Conservation (phyloP, 2,797 vertebrate genomes). For the Knipowitschia caucasica region DNA sequence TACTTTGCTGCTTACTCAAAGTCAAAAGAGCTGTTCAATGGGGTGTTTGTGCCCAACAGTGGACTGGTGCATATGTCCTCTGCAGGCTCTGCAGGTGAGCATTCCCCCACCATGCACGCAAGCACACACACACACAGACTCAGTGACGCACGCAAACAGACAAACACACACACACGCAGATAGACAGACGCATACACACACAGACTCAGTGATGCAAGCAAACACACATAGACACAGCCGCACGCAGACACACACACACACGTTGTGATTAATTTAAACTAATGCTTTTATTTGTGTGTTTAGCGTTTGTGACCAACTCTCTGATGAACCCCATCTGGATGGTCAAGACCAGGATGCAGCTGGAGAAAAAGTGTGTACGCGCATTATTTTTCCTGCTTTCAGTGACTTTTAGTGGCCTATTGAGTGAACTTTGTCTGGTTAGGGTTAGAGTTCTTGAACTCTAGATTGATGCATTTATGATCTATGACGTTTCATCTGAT, state of each 20-base stretch:
- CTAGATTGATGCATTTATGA: no score
- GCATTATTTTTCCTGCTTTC: background rate
- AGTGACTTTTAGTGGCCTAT: background rate
- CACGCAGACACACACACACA: background rate
- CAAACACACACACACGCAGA: background rate
- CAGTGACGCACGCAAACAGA: no score
- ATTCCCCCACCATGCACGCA: background rate
- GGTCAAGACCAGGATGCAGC: slow-evolving; percentile 99
- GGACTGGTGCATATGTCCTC: slow-evolving; percentile 90
- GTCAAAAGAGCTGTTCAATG: slow-evolving; percentile 91
- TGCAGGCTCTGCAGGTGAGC: slow-evolving; percentile 90
- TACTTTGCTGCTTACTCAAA: slow-evolving; percentile 97
- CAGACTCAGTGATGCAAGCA: no score
- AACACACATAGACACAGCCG: no score
- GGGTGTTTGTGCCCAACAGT: slow-evolving; percentile 90
- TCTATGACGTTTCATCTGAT: no score
- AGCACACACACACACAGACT: no score
- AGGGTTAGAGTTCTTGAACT: no score
- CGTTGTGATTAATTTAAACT: slow-evolving; percentile 2
- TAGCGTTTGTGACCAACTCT: slow-evolving; percentile 95
- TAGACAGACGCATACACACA: no score
- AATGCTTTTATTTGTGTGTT: slow-evolving; percentile 4
- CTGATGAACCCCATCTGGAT: slow-evolving; percentile 99
- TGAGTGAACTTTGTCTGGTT: no score
- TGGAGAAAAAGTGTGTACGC: slow-evolving; percentile 87